Conservation (phyloP, 64 coral and sea anemone species). For the Astreopora myriophthalma region DNA sequence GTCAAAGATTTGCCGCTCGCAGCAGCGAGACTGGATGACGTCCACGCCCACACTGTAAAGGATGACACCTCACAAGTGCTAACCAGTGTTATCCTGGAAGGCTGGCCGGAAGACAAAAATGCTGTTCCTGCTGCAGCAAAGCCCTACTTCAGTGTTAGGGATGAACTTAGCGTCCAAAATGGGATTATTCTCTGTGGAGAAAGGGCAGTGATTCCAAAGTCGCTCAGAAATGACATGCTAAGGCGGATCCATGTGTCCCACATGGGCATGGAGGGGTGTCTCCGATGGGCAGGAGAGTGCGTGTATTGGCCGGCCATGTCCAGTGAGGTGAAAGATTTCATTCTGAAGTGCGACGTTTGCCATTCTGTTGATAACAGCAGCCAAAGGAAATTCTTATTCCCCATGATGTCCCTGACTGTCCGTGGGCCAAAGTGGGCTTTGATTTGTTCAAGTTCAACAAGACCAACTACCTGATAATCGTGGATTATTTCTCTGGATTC, state of each 20-base stretch:
- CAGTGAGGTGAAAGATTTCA: not conserved
- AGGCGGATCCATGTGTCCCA: not conserved
- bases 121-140: not conserved
- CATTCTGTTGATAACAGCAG: not conserved
- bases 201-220: not conserved
- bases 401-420: not conserved
- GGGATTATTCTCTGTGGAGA: not conserved
- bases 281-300: conserved; percentile 1
- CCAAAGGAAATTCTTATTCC: not conserved
- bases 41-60: not conserved
- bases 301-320: conserved; percentile 22
- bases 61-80: conserved; percentile 5
- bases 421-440: not conserved
- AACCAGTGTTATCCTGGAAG: not conserved
- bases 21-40: not conserved
- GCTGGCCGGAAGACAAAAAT: not conserved
- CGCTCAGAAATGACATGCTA: not conserved
- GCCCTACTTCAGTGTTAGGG: not conserved
- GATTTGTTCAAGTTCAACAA: not conserved
- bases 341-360: not conserved
- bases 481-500: not conserved
- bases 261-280: not conserved
- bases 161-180: not conserved
- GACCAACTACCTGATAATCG: not conserved
- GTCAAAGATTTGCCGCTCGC: not conserved